phyloP scores from a whole-genome alignment of 2,888 invertebrate species.

The Drosophila subsilvestris region DNA sequence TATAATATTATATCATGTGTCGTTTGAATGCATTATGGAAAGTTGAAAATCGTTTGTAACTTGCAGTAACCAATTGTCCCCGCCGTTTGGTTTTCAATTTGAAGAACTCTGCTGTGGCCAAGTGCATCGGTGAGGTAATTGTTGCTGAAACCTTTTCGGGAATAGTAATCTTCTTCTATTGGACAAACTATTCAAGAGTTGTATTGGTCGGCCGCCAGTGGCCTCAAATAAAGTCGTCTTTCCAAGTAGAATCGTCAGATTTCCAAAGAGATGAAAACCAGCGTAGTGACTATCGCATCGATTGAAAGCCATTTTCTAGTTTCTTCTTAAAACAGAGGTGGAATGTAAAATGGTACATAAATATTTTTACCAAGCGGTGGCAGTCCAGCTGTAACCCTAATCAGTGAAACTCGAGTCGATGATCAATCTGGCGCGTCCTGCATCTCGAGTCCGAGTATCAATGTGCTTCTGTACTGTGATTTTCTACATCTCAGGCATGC shows the following conservation, averaged over 20 bases:
- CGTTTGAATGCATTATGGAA: not conserved
- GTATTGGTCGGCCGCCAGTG: no score
- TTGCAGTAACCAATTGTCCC: not conserved
- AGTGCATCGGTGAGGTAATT: not conserved
- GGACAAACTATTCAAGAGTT: not conserved
- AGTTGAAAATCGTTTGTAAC: not conserved
- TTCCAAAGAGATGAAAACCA: not conserved
- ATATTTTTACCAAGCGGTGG: not conserved
- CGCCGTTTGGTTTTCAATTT: not conserved
- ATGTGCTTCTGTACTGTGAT: no score
- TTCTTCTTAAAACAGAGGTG: not conserved
- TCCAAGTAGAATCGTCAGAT: not conserved
- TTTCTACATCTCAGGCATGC: not conserved
- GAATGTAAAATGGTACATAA: not conserved
- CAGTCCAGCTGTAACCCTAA: not conserved
- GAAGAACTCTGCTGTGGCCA: not conserved
- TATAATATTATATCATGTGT: not conserved
- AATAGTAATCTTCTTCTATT: not conserved
- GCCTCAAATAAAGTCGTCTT: constrained; percentile 1
- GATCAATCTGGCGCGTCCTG: no score
- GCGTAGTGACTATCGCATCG: not conserved
- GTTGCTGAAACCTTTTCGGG: not conserved
- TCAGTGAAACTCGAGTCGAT: no score
- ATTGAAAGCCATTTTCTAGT: not conserved
- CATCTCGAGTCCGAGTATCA: not conserved